Evolutionary conservation across 2,113 vertebrate genomes (phyloP).

Genomic region (Sinocyclocheilus grahami): DNA sequence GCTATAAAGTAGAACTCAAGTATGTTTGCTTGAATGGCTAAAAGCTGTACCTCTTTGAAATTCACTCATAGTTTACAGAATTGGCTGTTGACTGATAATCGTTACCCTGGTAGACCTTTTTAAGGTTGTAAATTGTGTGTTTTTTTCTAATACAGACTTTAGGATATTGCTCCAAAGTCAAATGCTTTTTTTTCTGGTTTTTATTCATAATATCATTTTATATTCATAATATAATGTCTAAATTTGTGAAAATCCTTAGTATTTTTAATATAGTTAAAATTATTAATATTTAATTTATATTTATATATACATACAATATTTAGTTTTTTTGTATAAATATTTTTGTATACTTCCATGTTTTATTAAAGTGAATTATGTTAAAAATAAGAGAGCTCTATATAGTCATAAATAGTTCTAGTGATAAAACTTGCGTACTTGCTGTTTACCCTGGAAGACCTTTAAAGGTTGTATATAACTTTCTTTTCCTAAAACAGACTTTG

Average conservation of each 20-base stretch:
- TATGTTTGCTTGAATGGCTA: background rate
- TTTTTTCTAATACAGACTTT: background rate
- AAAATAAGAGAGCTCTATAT: background rate
- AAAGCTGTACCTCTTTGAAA: constrained; percentile 1
- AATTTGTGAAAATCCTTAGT: background rate
- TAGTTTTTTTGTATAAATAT: too few species aligned
- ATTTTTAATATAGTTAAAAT: too few species aligned
- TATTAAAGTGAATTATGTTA: background rate
- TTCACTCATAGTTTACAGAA: background rate
- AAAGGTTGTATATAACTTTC: too few species aligned
- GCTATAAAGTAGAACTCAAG: constrained; percentile 22
- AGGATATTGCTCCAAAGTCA: background rate
- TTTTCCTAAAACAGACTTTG: too few species aligned
- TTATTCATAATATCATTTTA: background rate
- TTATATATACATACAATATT: too few species aligned
- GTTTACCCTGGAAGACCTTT: too few species aligned
- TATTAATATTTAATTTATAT: too few species aligned
- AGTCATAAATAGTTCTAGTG: background rate
- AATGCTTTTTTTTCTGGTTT: background rate
- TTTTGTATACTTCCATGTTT: background rate
- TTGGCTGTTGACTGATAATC: background rate
- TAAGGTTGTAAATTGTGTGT: background rate
- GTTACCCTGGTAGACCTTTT: background rate
- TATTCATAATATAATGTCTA: background rate
- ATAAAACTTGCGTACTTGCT: too few species aligned